Conservation (phyloP, 1,140 invertebrate genomes). For the Drosophila rhopaloa region DNA sequence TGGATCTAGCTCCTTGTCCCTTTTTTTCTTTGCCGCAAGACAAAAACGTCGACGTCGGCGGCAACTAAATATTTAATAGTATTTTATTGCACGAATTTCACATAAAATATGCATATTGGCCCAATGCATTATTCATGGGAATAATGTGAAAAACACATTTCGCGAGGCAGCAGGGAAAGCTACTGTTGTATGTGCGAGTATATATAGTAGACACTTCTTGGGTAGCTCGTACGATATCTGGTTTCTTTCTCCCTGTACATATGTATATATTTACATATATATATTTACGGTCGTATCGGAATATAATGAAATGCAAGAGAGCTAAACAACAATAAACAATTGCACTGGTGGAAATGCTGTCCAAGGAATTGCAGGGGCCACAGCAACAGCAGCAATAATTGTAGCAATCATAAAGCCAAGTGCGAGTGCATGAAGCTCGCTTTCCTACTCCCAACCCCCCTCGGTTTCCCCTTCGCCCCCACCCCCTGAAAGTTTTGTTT, state of each 20-base stretch:
- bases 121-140: slow-evolving; percentile 81
- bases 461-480: not conserved
- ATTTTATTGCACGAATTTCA: slow-evolving; percentile 84
- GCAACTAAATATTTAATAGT: slow-evolving; percentile 84
- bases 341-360: slow-evolving; percentile 66
- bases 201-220: slow-evolving; percentile 33
- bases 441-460: slow-evolving; percentile 4
- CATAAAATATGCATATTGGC: slow-evolving; percentile 84
- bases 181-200: slow-evolving; percentile 8
- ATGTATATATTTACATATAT: slow-evolving; percentile 20
- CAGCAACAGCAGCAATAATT: slow-evolving; percentile 60
- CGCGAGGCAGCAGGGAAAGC: slow-evolving; percentile 27
- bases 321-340: slow-evolving; percentile 59
- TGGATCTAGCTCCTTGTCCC: slow-evolving; percentile 3
- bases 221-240: slow-evolving; percentile 21
- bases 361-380: slow-evolving; percentile 44
- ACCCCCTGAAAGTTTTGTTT: slow-evolving; percentile 64
- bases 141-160: slow-evolving; percentile 83
- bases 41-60: slow-evolving; percentile 42
- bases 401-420: slow-evolving; percentile 83
- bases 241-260: slow-evolving; percentile 39
- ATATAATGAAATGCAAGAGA: slow-evolving; percentile 69
- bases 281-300: slow-evolving; percentile 15
- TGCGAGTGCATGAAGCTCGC: slow-evolving; percentile 74
- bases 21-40: slow-evolving; percentile 40